Conservation (phyloP, 2,797 vertebrate species). For the Pipistrellus pipistrellus region DNA sequence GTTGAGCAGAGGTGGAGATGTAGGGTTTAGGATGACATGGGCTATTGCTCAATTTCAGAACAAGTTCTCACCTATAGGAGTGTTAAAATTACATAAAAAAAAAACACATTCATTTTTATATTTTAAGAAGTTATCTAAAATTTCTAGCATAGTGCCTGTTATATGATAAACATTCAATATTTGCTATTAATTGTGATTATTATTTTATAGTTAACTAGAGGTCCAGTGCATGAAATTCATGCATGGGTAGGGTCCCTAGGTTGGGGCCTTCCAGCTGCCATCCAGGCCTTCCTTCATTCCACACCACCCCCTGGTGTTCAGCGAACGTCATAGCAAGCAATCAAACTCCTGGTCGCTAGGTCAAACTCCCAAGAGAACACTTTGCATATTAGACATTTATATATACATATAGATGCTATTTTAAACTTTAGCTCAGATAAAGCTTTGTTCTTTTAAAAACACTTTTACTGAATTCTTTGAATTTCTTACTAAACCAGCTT, state of each 20-base stretch:
- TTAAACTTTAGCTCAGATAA: slow-evolving; percentile 31
- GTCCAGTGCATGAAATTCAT: no score
- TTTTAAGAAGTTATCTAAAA: background rate
- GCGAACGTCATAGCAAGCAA: no score
- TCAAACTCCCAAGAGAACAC: no score
- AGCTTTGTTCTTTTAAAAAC: slow-evolving; percentile 22
- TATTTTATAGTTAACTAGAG: slow-evolving; percentile 3
- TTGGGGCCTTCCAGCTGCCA: no score
- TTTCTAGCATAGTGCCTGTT: background rate
- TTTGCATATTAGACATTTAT: no score
- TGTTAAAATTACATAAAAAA: background rate
- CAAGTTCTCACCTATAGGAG: background rate
- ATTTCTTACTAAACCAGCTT: slow-evolving; percentile 16
- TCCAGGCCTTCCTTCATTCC: no score
- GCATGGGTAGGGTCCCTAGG: no score
- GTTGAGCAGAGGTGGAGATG: background rate
- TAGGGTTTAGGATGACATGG: background rate
- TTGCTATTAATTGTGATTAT: background rate
- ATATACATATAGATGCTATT: background rate
- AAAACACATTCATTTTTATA: background rate
- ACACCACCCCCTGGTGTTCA: no score
- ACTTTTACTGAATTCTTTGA: background rate
- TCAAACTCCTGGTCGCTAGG: no score
- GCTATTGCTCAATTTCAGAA: background rate
- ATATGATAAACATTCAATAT: background rate